These are phyloP conservation scores for Drosophila melanica DNA, from an alignment of 1,140 invertebrate species.

Conservation along the genomic window DNA sequence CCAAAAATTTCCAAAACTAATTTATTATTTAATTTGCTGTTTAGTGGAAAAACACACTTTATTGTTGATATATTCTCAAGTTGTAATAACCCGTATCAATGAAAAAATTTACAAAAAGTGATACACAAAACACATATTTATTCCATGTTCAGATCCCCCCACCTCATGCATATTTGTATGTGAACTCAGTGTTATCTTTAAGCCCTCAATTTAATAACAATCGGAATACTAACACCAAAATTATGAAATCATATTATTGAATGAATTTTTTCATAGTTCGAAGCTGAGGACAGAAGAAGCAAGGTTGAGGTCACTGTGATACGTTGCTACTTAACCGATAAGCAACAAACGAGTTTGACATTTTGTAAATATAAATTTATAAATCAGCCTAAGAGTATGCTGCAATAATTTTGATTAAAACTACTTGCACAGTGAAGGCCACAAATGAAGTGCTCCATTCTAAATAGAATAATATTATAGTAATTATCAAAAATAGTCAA, in stretches of 20 bases:
- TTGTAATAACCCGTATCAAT: no score
- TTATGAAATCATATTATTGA: not conserved
- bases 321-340: not conserved
- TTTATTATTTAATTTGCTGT: not conserved
- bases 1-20: not conserved
- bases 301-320: not conserved
- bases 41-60: no score
- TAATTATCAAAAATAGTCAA: no score
- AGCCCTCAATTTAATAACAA: not conserved
- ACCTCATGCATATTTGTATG: no score
- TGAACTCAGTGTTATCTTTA: not conserved
- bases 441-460: not conserved
- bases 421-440: conserved; percentile 3
- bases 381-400: conserved; percentile 8
- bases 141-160: no score
- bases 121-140: no score
- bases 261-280: not conserved
- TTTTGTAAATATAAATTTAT: not conserved
- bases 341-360: not conserved
- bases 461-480: no score
- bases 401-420: not conserved
- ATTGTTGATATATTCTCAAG: not conserved
- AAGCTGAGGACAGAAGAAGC: not conserved
- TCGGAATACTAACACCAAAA: not conserved
- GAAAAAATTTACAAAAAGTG: no score